Percentiles rank a stretch among this genome's conserved stretches.
These are phyloP conservation scores for Cryptocheilus praepositus DNA, from an alignment of 2,888 invertebrate species.

Conservation along the genomic window DNA sequence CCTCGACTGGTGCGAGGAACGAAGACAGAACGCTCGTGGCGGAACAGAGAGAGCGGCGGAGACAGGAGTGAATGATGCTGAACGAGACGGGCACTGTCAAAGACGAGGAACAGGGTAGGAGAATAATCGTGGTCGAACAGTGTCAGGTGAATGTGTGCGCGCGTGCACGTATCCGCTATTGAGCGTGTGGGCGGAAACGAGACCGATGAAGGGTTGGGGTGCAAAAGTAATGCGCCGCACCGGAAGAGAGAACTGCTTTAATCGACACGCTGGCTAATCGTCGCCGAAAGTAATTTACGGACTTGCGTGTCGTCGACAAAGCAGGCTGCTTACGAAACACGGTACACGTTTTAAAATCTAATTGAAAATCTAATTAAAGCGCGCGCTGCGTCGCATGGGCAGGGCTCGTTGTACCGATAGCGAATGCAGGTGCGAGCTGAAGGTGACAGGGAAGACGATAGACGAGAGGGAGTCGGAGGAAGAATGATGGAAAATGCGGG, in stretches of 20 bases:
- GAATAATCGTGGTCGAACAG: conserved; percentile 7
- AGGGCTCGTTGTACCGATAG: conserved; percentile 9
- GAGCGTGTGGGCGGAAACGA: conserved; percentile 2
- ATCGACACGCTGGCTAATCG: conserved; percentile 53
- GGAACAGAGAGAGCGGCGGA: conserved; percentile 13
- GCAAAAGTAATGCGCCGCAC: conserved; percentile 6
- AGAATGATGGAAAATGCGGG: neutral
- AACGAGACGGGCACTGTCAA: conserved; percentile 7
- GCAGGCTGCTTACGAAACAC: conserved; percentile 49
- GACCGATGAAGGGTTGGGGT: neutral
- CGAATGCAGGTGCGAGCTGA: neutral
- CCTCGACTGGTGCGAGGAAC: conserved; percentile 34
- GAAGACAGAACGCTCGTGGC: conserved; percentile 22
- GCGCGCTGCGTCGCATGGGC: conserved; percentile 17
- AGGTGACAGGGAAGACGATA: neutral
- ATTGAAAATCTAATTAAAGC: conserved; percentile 64
- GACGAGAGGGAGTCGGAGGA: neutral
- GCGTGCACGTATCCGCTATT: conserved; percentile 12
- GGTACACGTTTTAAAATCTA: conserved; percentile 62
- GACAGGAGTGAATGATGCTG: conserved; percentile 2
- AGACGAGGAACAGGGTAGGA: neutral
- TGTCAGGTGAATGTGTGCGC: neutral
- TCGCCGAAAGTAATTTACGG: conserved; percentile 58
- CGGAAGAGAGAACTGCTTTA: conserved; percentile 37
- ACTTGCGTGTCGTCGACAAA: conserved; percentile 60